These are phyloP conservation scores for Musca vetustissima DNA, from an alignment of 1,140 invertebrate species.

Conservation along the genomic window DNA sequence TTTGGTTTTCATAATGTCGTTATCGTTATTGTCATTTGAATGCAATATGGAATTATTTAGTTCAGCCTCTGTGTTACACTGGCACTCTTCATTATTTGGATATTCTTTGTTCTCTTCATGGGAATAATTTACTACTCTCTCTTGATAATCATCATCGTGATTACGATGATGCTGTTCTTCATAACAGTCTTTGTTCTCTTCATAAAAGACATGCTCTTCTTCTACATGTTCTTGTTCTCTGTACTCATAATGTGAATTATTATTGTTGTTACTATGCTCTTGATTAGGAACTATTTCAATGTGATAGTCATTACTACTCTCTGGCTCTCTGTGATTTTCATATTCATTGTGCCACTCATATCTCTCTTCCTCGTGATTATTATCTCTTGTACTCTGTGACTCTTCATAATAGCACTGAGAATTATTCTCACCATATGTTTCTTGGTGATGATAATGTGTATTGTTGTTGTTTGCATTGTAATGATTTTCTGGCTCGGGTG, in stretches of 20 bases:
- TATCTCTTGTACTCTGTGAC: too few relatives aligned
- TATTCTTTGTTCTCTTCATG: background rate
- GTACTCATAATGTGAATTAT: background rate
- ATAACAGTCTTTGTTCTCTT: background rate
- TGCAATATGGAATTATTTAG: constrained; percentile 1
- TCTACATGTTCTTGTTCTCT: background rate
- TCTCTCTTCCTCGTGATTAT: too few relatives aligned
- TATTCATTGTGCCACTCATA: too few relatives aligned
- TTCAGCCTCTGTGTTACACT: constrained; percentile 10
- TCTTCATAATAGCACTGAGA: too few relatives aligned
- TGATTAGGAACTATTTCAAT: too few relatives aligned
- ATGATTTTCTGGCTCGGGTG: background rate
- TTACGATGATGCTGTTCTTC: background rate
- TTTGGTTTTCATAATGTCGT: too few relatives aligned
- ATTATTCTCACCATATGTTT: too few relatives aligned
- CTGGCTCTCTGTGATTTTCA: too few relatives aligned
- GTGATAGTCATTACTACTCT: too few relatives aligned
- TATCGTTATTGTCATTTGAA: background rate
- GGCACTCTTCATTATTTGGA: background rate
- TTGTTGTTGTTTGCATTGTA: too few relatives aligned
- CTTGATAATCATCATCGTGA: background rate
- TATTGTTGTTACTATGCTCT: constrained; percentile 5
- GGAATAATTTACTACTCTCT: too few relatives aligned
- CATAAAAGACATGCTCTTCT: background rate
- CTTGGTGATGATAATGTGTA: too few relatives aligned